Base-by-base conservation (phyloP, 2,113 vertebrate species). In the Gnathonemus longibarbis region DNA sequence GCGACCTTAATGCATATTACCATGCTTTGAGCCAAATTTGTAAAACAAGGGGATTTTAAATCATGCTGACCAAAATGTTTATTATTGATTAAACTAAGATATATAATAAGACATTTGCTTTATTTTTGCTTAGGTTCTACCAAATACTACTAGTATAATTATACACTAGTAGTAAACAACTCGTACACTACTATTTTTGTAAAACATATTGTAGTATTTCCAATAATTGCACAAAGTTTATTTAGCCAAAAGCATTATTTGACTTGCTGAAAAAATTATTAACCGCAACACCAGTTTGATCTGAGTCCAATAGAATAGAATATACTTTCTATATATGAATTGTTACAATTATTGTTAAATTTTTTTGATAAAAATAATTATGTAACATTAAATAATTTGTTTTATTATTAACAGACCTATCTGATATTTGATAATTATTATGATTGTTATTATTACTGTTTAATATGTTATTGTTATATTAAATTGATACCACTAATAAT, bases 21-120 rank as follows among this genome's bases (percentile, higher is more conserved):
- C 70, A 89, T 87, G 86, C 77, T 90, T 52, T 88, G 56, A 84
- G 66, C 77, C 39, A 90, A 89, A n/a, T 19, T 42, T 84, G 74
- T 39, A 89, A 53, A 89, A 88, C 87, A 83, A 10, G 2, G 19
- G 70, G 48, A 86, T 50, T 53, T 58, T 15, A 42, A 89, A 19
- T 35, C 13, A 17, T 50, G 24, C 6, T 58, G 31, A 27, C 10
- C 17, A 89, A 89, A 42, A 39, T 56, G 13, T 52, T 89, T 84
- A 52, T 48, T 39, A 35, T 74, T 31, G 66, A 74, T n/a, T 10
- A 13, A 70, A 31, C n/a, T n/a, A 27, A 70, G 27, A 74, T 50
- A 50, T 50, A 15, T 50, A 49, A 11, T 49, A 50, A 77, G 35
- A 77, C 17, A 42, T 77, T 42, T 17, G 3, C 10, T 31, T 31